phyloP scores from a whole-genome alignment of 2,797 vertebrate genomes.

The Melanotaenia nigrans region DNA sequence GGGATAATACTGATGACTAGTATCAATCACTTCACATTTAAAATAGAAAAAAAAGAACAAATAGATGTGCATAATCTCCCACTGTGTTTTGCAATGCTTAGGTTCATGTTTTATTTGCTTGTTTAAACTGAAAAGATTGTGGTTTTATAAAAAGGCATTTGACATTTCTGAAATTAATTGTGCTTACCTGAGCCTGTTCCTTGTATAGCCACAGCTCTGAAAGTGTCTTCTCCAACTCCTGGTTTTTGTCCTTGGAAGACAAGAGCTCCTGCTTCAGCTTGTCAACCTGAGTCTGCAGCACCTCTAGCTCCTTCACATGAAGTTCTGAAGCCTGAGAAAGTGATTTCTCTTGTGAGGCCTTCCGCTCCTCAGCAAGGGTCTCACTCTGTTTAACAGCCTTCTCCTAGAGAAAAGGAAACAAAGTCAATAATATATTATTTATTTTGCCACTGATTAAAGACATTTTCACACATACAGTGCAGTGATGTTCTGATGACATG shows the following conservation, averaged over 20 bases:
- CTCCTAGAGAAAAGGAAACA: slow-evolving; percentile 80
- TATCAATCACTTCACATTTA: neutral
- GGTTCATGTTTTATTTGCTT: neutral
- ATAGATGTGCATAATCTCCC: neutral
- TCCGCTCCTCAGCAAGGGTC: slow-evolving; percentile 80
- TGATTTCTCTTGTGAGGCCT: slow-evolving; percentile 82
- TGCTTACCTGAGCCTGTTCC: slow-evolving; percentile 86
- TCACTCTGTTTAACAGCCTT: slow-evolving; percentile 77
- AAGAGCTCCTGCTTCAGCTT: slow-evolving; percentile 80
- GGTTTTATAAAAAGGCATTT: neutral
- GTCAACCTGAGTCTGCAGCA: slow-evolving; percentile 75
- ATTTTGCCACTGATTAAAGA: neutral
- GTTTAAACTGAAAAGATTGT: neutral
- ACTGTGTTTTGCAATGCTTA: neutral
- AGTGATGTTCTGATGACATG: neutral
- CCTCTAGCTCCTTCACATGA: slow-evolving; percentile 77
- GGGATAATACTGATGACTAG: neutral
- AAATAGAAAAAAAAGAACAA: neutral
- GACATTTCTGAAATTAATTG: neutral
- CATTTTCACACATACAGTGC: neutral
- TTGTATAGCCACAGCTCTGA: slow-evolving; percentile 86
- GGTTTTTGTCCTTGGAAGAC: slow-evolving; percentile 73
- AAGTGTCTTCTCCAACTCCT: slow-evolving; percentile 80
- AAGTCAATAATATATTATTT: neutral
- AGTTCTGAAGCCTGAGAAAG: slow-evolving; percentile 76